phyloP scores from a whole-genome alignment of 2,113 vertebrate species.

The Carassius gibelio region DNA sequence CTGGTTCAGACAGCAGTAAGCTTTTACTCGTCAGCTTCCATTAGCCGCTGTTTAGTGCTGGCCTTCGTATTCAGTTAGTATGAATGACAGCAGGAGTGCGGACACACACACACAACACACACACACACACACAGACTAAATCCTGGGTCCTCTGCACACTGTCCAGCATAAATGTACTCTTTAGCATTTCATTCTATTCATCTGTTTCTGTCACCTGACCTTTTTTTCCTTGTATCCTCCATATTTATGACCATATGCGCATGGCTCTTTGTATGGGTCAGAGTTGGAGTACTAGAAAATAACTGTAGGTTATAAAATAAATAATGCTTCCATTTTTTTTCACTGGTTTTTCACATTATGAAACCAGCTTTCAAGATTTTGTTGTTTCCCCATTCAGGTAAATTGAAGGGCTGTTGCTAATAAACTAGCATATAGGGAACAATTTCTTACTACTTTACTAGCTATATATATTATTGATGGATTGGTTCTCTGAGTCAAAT shows the following conservation, averaged over 20 bases:
- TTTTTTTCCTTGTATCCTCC: not conserved
- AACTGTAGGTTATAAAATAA: not conserved
- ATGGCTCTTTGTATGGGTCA: not conserved
- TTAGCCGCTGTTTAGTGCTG: constrained; percentile 65
- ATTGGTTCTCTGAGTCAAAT: not conserved
- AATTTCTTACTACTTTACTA: not conserved
- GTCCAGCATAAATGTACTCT: constrained; percentile 14
- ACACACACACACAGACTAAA: constrained; percentile 22
- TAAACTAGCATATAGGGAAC: not conserved
- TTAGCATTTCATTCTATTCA: not conserved
- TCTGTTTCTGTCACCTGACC: not conserved
- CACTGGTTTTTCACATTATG: not conserved
- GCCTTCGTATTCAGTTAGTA: constrained; percentile 67
- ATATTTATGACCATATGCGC: not conserved
- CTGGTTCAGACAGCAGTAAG: constrained; percentile 59
- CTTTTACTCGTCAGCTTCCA: constrained; percentile 67
- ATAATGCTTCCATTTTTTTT: not conserved
- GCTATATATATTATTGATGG: not conserved
- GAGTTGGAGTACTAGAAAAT: not conserved
- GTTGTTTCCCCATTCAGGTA: too few relatives aligned
- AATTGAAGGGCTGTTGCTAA: not conserved
- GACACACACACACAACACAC: constrained; percentile 4
- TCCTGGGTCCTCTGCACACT: constrained; percentile 12
- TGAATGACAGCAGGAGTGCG: constrained; percentile 62
- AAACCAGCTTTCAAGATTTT: not conserved